Evolutionary conservation across 2,113 vertebrate genomes (phyloP).

Genomic region (Psittacara wagleri): DNA sequence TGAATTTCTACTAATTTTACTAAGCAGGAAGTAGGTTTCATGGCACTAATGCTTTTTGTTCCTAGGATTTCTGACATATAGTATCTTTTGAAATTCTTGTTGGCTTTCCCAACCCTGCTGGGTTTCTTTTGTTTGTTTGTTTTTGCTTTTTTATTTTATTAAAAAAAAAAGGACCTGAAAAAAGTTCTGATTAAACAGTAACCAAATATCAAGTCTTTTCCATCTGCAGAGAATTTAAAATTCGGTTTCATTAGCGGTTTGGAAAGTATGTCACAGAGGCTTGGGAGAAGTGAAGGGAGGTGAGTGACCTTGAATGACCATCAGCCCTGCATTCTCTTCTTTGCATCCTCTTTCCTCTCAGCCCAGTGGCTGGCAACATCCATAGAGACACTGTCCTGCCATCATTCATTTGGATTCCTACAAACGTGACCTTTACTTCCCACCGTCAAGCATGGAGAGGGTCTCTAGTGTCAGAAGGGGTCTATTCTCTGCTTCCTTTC

Average conservation of each 20-base stretch:
- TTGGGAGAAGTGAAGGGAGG: not conserved
- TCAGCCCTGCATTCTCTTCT: not conserved
- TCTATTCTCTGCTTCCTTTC: not conserved
- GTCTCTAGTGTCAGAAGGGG: not conserved
- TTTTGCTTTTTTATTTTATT: not conserved
- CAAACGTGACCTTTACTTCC: not conserved
- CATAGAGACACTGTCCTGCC: not conserved
- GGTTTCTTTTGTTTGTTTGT: not conserved
- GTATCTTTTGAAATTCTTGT: not conserved
- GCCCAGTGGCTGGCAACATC: not conserved
- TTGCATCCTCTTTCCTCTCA: not conserved
- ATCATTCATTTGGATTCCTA: not conserved
- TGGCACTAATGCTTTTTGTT: not conserved
- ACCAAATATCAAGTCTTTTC: not conserved
- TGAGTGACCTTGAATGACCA: constrained; percentile 1
- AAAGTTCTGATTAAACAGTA: not conserved
- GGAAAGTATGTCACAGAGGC: not conserved
- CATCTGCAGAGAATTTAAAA: constrained; percentile 27
- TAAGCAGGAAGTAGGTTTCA: not conserved
- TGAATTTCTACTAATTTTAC: constrained; percentile 4
- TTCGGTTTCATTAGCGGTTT: not conserved
- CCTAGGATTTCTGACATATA: not conserved
- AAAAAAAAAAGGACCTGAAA: not conserved
- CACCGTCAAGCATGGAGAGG: not conserved
- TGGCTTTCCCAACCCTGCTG: not conserved